Percentiles rank a stretch among this genome's conserved stretches.
Conservation (phyloP, 64 coral and sea anemone species). For the Catalaphyllia jardinei region DNA sequence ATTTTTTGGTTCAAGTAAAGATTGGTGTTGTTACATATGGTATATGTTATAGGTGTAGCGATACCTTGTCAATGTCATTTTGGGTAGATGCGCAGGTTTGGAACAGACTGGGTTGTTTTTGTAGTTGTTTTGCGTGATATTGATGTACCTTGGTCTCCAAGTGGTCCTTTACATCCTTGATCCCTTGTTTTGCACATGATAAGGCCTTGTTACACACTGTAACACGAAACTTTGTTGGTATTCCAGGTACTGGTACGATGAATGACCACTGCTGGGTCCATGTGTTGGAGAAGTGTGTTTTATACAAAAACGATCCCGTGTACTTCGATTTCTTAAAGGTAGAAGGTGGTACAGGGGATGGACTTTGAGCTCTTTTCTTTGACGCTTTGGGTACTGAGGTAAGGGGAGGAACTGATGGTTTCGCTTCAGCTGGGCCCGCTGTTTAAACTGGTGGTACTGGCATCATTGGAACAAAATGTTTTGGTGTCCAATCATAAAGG, state of each 20-base stretch:
- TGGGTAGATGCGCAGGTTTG: slow-evolving; percentile 37
- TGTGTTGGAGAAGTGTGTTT: slow-evolving; percentile 27
- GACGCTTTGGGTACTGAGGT: slow-evolving; percentile 26
- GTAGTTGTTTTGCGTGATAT: slow-evolving; percentile 27
- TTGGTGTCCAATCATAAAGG: slow-evolving; percentile 54
- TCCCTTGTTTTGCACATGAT: slow-evolving; percentile 59
- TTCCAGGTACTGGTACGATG: slow-evolving; percentile 30
- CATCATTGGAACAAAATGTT: slow-evolving; percentile 53
- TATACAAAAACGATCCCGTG: slow-evolving; percentile 47
- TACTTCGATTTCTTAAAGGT: slow-evolving; percentile 26
- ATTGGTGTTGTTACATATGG: too few relatives aligned
- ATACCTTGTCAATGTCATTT: slow-evolving; percentile 62
- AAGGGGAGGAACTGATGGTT: slow-evolving; percentile 27
- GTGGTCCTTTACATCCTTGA: slow-evolving; percentile 41
- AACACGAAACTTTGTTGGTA: slow-evolving; percentile 37
- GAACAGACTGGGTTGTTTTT: slow-evolving; percentile 47
- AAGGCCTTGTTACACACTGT: slow-evolving; percentile 38
- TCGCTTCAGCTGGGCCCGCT: background rate
- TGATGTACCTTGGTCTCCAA: slow-evolving; percentile 37
- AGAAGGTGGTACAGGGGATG: background rate
- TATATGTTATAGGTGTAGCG: background rate
- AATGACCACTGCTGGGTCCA: slow-evolving; percentile 62
- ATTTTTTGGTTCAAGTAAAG: too few relatives aligned
- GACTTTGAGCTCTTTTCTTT: slow-evolving; percentile 49
- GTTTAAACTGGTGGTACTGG: background rate